Conservation (phyloP, 2,797 vertebrate genomes). For the Chanos chanos region DNA sequence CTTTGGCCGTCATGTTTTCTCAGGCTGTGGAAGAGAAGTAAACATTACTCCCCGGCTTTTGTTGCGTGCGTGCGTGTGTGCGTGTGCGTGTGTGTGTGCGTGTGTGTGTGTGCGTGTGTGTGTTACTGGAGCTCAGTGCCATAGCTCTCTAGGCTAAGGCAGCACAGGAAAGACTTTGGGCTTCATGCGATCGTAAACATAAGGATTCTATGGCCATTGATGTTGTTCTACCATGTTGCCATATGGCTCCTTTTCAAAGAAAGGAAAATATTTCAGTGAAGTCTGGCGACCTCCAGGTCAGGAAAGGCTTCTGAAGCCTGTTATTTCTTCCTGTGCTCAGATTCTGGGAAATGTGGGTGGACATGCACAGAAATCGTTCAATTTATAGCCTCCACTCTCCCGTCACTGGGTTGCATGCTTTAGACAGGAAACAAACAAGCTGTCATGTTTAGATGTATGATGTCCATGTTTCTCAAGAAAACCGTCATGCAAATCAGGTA, state of each 20-base stretch:
- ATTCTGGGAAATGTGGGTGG: slow-evolving; percentile 12
- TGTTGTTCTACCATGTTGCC: slow-evolving; percentile 40
- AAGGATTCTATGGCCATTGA: slow-evolving; percentile 67
- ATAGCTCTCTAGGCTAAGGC: background rate
- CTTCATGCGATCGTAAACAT: too few species aligned
- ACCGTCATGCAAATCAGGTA: too few species aligned
- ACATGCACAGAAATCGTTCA: slow-evolving; percentile 15
- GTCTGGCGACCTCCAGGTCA: slow-evolving; percentile 47
- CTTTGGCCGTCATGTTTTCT: slow-evolving; percentile 66
- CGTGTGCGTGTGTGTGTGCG: background rate
- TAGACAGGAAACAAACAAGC: too few species aligned
- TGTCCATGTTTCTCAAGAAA: too few species aligned
- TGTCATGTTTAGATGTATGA: too few species aligned
- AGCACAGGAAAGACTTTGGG: too few species aligned
- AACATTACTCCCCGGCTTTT: slow-evolving; percentile 78
- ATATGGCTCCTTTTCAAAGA: slow-evolving; percentile 66
- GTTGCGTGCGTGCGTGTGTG: slow-evolving; percentile 52
- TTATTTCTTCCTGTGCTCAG: slow-evolving; percentile 29
- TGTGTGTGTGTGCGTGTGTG: background rate
- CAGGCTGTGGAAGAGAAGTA: slow-evolving; percentile 71
- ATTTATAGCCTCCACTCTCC: slow-evolving; percentile 21
- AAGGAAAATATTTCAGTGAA: slow-evolving; percentile 67
- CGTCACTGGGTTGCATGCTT: slow-evolving; percentile 1
- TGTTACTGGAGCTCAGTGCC: background rate
- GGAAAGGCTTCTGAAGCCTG: slow-evolving; percentile 63